Percentiles rank a stretch among this genome's conserved stretches.
Evolutionary conservation across 2,888 invertebrate species (phyloP).

Genomic region (Drosophila affinis): DNA sequence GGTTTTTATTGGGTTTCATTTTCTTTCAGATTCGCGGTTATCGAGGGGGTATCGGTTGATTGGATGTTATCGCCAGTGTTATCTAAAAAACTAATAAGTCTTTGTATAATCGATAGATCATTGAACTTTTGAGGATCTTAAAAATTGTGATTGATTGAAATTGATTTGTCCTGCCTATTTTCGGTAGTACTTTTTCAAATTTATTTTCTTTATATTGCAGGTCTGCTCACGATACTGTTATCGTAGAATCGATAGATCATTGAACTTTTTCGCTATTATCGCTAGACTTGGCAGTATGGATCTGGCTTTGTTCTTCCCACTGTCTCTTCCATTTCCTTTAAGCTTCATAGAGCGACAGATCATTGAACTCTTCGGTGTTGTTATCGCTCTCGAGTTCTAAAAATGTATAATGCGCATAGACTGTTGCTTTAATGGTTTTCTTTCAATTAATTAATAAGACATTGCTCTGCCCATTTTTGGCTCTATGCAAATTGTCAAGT

Average conservation of each 20-base stretch:
- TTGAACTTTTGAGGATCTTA: not conserved
- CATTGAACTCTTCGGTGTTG: conserved; percentile 44
- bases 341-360: conserved; percentile 42
- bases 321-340: not conserved
- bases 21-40: not conserved
- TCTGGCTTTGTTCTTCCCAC: not conserved
- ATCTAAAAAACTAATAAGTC: not conserved
- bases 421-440: conserved; percentile 16
- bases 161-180: not conserved
- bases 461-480: conserved; percentile 30
- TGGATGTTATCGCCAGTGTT: not conserved
- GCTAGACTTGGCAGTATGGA: not conserved
- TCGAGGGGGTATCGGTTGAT: not conserved
- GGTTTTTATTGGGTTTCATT: conserved; percentile 1
- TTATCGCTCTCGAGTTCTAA: not conserved
- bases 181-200: not conserved
- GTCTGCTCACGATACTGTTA: not conserved
- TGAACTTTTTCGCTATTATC: not conserved
- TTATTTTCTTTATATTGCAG: not conserved
- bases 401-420: no score
- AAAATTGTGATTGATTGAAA: not conserved
- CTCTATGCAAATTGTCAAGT: conserved; percentile 27
- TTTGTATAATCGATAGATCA: not conserved
- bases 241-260: no score
- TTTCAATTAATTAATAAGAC: conserved; percentile 22